A percentile compares a stretch with the other conserved stretches of the same genome.
Evolutionary conservation across 2,113 vertebrate species (phyloP).

Genomic region (Rhinolophus sinicus): DNA sequence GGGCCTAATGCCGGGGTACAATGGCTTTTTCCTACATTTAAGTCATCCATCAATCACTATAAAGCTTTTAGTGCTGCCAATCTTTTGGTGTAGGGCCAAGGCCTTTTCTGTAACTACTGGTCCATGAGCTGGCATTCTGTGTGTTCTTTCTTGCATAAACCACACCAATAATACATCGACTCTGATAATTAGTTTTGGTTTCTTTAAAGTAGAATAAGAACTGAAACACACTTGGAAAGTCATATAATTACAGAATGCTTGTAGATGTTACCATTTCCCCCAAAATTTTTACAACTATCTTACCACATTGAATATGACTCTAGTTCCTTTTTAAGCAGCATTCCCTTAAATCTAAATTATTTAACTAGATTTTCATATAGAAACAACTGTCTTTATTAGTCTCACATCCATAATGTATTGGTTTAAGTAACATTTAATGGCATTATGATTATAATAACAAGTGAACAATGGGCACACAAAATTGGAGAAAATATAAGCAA

Average conservation of each 20-base stretch:
- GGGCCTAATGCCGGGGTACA: neutral
- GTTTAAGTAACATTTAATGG: neutral
- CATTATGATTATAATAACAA: neutral
- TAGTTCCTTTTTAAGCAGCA: neutral
- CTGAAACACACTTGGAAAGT: neutral
- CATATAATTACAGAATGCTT: neutral
- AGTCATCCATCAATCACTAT: neutral
- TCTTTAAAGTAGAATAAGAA: constrained; percentile 48
- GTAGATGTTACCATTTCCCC: neutral
- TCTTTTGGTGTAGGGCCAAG: neutral
- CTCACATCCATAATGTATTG: neutral
- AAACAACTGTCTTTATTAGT: neutral
- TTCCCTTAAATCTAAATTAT: neutral
- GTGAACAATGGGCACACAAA: neutral
- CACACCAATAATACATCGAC: neutral
- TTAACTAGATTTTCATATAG: neutral
- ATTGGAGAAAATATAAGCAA: neutral
- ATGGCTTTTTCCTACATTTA: neutral
- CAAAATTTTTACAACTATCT: neutral
- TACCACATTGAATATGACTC: neutral
- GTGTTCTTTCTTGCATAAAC: constrained; percentile 24
- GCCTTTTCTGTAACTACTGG: neutral
- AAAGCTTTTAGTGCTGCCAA: constrained; percentile 5
- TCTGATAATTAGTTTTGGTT: neutral
- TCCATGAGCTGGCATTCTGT: neutral